These are phyloP conservation scores for Polymixis lichenea DNA, from an alignment of 2,888 invertebrate species.

Conservation along the genomic window DNA sequence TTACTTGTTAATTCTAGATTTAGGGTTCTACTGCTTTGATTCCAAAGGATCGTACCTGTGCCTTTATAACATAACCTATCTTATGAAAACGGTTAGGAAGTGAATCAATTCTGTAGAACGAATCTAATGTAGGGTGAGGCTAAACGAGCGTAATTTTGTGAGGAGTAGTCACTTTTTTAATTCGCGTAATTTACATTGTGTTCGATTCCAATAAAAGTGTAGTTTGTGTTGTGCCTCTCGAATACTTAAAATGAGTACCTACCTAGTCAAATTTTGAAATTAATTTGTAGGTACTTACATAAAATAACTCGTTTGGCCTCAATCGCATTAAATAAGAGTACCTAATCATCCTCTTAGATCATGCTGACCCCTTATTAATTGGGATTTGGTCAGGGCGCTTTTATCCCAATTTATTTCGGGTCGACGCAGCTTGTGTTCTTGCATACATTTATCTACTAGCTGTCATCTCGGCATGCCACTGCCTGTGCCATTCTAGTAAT, in stretches of 20 bases:
- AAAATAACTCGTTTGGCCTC: constrained; percentile 21
- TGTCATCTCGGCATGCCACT: constrained; percentile 1
- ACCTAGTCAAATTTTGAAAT: neutral
- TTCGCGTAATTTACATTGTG: neutral
- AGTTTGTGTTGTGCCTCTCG: neutral
- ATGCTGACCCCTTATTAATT: neutral
- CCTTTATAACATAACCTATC: neutral
- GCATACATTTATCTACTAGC: neutral
- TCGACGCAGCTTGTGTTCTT: neutral
- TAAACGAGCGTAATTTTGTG: constrained; percentile 13
- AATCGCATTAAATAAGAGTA: neutral
- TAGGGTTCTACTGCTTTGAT: constrained; percentile 31
- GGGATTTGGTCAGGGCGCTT: neutral
- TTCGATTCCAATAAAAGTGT: neutral
- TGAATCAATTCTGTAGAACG: constrained; percentile 33
- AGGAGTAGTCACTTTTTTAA: neutral
- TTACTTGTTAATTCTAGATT: constrained; percentile 19
- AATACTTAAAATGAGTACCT: neutral
- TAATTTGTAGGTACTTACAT: neutral
- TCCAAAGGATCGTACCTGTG: constrained; percentile 2
- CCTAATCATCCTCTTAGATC: neutral
- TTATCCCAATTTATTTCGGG: neutral
- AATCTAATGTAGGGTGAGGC: neutral
- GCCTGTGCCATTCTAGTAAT: neutral
- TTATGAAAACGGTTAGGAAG: neutral